Base-by-base conservation (phyloP, 2,888 invertebrate species). In the Mesorhabditis sp. region DNA sequence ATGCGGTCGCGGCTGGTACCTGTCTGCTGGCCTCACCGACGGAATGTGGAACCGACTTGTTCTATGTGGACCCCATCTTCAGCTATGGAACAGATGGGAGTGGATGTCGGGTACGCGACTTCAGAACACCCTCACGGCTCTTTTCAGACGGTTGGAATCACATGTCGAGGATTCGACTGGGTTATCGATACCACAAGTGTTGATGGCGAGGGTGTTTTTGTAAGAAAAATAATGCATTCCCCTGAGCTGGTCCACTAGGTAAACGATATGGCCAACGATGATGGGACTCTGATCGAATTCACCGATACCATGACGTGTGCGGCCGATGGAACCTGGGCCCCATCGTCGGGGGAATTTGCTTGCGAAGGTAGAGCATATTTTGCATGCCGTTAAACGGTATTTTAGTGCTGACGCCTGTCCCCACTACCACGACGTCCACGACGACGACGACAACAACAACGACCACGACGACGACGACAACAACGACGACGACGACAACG, bases 111-210 rank as follows among this genome's bases (percentile, higher is more conserved):
- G 58, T 50, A n/a, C 7, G 58, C 2, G n/a, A 50, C 28, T 28
- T 28, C 28, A 28, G 28, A 28, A 1, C 28, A 2, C 28, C 28
- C 28, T 28, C 28, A 28, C 28, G 28, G 28, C 28, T 28, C 28
- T 28, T 28, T 50, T 50, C n/a, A 50, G 58, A 50, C 58, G 58
- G 58, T 50, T 50, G n/a, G 10, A 13, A 50, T 50, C 10, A n/a
- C 58, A 50, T 50, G 58, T 50, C 58, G n/a, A 50, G 58, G 58
- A n/a, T n/a, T 13, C 10, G 58, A 50, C n/a, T 50, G 58, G 58
- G 58, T 50, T 50, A 13, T 13, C n/a, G 58, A n/a, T 13, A 2
- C 58, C 7, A 50, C 58, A 13, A 13, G n/a, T 50, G 10, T 50
- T n/a, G 58, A 13, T 2, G 58, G n/a, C 1, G 58, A 50, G 2